A percentile compares a stretch with the other conserved stretches of the same genome.
Conservation (phyloP, 1,140 invertebrate genomes). For the Amphibalanus amphitrite region DNA sequence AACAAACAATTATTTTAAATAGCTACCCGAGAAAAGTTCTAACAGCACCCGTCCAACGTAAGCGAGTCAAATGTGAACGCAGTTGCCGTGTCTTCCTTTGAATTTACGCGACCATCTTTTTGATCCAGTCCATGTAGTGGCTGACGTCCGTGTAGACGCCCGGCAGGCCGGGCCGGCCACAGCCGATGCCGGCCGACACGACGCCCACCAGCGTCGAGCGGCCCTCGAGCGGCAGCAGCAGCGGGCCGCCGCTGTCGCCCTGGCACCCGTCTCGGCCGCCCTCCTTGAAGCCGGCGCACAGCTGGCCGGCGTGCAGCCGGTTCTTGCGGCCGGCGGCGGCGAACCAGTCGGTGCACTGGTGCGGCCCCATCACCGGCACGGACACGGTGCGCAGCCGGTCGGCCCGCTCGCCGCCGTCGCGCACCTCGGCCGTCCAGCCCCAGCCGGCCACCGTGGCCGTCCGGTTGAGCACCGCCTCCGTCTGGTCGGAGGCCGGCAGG, state of each 20-base stretch:
- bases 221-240: conserved; percentile 7
- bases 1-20: too few species aligned
- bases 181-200: neutral
- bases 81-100: too few species aligned
- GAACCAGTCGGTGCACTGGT: neutral
- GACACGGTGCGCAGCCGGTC: conserved; percentile 11
- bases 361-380: conserved; percentile 1
- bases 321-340: conserved; percentile 10
- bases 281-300: conserved; percentile 14
- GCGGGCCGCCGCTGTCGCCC: conserved; percentile 24
- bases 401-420: neutral
- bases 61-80: too few species aligned
- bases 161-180: neutral
- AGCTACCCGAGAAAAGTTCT: too few species aligned
- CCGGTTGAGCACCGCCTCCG: neutral
- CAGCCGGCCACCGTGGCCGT: conserved; percentile 6
- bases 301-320: neutral
- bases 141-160: neutral
- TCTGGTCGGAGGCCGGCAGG: conserved; percentile 1
- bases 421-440: conserved; percentile 2
- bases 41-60: too few species aligned
- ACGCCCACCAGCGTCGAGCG: neutral
- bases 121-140: neutral
- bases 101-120: too few species aligned
- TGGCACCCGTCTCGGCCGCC: conserved; percentile 38